Evolutionary conservation across 2,888 invertebrate genomes (phyloP), one percentile per base, ranked within the genome.

Genomic region (Pseudococcus jackbeardsleyi): DNA sequence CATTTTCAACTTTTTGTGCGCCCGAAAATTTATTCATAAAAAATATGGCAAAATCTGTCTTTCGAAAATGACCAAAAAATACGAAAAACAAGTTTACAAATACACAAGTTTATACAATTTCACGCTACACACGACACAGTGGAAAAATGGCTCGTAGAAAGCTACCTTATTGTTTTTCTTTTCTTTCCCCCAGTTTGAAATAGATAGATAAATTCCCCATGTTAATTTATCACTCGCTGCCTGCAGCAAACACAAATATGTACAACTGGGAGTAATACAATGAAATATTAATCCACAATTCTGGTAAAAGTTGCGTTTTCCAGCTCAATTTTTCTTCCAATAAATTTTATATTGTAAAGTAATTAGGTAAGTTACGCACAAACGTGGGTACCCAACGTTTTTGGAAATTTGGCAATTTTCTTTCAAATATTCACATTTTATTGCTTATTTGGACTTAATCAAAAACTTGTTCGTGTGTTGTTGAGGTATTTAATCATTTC

Each of bases 121-220:
- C 15, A 15, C 15, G 48, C 48, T 50, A 15, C 48, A 50, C 15
- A 50, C 48, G 4, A 15, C 48, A 50, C 15, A 50, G 48, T 12
- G 7, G 11, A 64, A 64, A 22, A 19, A 11, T 64, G 64, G 19
- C 7, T n/a, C 17, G 17, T 33, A 19, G 79, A 33, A 22, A 39
- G 42, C 39, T 39, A 42, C 42, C n/a, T 33, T 84, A 50, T 86
- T 86, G n/a, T 42, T 59, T 82, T 79, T 89, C 88, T 84, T 86
- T 84, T 85, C 82, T 88, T 82, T 89, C 84, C 86, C 48, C 84
- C 82, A n/a, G 19, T 77, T 82, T 64, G 22, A 64, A 22, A 22
- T 64, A 64, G 64, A 22, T 64, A 64, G 64, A 64, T 64, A 64
- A 64, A 64, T 64, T 64, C 15, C 64, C 64, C 22, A 22, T 22